A percentile compares a stretch with the other conserved stretches of the same genome.
Evolutionary conservation across 35 echinoderm and acorn worm genomes (phyloP).

Genomic region (Ophiothrix spiculata): DNA sequence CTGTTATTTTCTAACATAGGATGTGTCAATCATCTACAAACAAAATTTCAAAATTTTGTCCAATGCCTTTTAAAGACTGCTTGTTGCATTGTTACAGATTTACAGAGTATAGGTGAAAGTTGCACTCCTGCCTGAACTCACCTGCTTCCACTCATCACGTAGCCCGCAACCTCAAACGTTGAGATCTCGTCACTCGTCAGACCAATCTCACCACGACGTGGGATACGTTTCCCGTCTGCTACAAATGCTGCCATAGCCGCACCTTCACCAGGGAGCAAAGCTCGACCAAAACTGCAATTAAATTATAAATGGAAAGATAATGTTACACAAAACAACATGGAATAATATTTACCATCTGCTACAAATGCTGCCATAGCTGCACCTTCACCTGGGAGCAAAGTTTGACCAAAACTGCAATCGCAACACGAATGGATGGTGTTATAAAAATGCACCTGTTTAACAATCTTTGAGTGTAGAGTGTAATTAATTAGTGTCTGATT

Average conservation of each 20-base stretch:
- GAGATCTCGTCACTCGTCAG: slow-evolving; percentile 84
- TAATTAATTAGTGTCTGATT: too few relatives aligned
- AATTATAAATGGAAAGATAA: slow-evolving; percentile 95
- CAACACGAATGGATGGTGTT: too few relatives aligned
- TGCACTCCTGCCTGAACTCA: too few relatives aligned
- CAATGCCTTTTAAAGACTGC: too few relatives aligned
- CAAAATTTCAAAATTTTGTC: too few relatives aligned
- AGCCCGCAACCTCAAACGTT: slow-evolving; percentile 78
- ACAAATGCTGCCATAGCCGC: slow-evolving; percentile 99
- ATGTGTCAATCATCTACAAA: too few relatives aligned
- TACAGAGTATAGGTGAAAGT: too few relatives aligned
- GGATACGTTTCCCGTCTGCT: slow-evolving; percentile 84
- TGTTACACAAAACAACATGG: slow-evolving; percentile 86
- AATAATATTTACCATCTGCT: slow-evolving; percentile 76
- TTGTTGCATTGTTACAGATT: too few relatives aligned
- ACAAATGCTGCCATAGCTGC: slow-evolving; percentile 98
- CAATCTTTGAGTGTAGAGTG: too few relatives aligned
- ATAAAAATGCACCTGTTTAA: too few relatives aligned
- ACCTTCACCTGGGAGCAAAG: slow-evolving; percentile 92
- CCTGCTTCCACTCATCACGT: slow-evolving; percentile 99
- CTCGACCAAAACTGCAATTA: slow-evolving; percentile 78
- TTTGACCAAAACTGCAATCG: slow-evolving; percentile 69
- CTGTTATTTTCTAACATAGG: too few relatives aligned
- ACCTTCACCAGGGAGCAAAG: slow-evolving; percentile 95
- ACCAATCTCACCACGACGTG: slow-evolving; percentile 98